Base-by-base conservation (phyloP, 2,888 invertebrate genomes). In the Brachyptera putata region DNA sequence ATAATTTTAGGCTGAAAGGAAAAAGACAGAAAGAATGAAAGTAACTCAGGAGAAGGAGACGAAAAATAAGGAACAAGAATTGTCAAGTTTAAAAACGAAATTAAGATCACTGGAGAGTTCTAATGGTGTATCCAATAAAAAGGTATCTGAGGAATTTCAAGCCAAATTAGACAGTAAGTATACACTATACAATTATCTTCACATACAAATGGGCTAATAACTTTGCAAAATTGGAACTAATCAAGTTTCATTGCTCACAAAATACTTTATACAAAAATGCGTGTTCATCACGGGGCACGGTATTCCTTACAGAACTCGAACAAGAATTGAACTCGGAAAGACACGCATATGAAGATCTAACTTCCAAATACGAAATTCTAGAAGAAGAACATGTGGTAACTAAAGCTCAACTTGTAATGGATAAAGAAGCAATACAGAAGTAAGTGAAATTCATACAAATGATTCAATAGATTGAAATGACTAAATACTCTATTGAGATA, bases 371-470 rank as follows among this genome's bases (percentile, higher is more conserved):
- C 74, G 92, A 91, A 73, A 81, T 87, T 63, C 74, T 94, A 36
- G 88, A 89, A 71, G 91, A 92, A 72, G 91, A 92, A 69, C 89
- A 90, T 67, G 88, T 91, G 0, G 83, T 89, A 0, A 87, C 87
- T 63, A 91, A 91, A 75, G 87, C 90, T 5, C 85, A 89, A 71
- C 76, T 91, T 2, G 87, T 88, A 3, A 86, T 85, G 59, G 90
- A 93, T 72, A 93, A 90, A 70, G 88, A 91, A 75, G 83, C 84
- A 67, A 77, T 91, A 13, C 86, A 87, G 73, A 82, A 81, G 87
- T 87, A 75, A 69, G 70, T 62, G 7, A 9, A 11, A n/a, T 46
- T 46, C 16, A 14, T 18, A 3, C 46, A 46, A n/a, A n/a, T 18
- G 16, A 16, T n/a, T n/a, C n/a, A n/a, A n/a, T n/a, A 34, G 34